Evolutionary conservation across 2,113 vertebrate genomes (phyloP).

Genomic region (Ammodytes dubius): DNA sequence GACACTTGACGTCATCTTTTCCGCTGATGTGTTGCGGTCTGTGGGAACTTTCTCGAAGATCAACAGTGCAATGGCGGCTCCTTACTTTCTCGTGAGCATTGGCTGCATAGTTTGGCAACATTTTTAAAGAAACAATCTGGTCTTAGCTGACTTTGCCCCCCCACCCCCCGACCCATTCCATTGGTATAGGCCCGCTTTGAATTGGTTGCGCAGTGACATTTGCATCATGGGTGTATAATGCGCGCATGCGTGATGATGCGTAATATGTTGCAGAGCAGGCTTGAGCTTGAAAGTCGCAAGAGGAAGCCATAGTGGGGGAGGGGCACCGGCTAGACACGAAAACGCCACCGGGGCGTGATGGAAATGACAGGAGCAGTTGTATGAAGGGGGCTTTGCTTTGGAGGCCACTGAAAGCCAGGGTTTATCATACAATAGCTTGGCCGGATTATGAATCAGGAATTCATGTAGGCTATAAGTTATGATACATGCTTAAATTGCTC

Average conservation of each 20-base stretch:
- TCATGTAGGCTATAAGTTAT: background rate
- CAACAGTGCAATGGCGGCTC: slow-evolving; percentile 3
- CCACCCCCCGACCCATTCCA: slow-evolving; percentile 13
- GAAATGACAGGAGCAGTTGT: slow-evolving; percentile 60
- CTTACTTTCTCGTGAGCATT: background rate
- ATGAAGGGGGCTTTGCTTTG: slow-evolving; percentile 18
- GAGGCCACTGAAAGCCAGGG: background rate
- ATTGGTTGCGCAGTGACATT: slow-evolving; percentile 86
- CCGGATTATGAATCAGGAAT: background rate
- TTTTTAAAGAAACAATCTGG: background rate
- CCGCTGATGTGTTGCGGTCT: slow-evolving; percentile 81
- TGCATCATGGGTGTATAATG: slow-evolving; percentile 60
- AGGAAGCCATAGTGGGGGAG: slow-evolving; percentile 70
- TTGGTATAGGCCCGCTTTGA: slow-evolving; percentile 25
- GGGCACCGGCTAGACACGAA: slow-evolving; percentile 78
- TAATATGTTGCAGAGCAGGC: slow-evolving; percentile 81
- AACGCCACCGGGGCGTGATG: slow-evolving; percentile 61
- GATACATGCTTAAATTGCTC: background rate
- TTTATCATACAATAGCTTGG: background rate
- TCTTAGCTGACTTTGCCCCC: background rate
- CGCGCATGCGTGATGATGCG: slow-evolving; percentile 81
- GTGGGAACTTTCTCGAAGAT: slow-evolving; percentile 84
- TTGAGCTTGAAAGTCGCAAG: slow-evolving; percentile 55
- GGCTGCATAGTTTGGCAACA: background rate
- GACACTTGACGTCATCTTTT: slow-evolving; percentile 86